Evolutionary conservation across 1,140 invertebrate genomes (phyloP).

Genomic region (Neoseiulus cucumeris): DNA sequence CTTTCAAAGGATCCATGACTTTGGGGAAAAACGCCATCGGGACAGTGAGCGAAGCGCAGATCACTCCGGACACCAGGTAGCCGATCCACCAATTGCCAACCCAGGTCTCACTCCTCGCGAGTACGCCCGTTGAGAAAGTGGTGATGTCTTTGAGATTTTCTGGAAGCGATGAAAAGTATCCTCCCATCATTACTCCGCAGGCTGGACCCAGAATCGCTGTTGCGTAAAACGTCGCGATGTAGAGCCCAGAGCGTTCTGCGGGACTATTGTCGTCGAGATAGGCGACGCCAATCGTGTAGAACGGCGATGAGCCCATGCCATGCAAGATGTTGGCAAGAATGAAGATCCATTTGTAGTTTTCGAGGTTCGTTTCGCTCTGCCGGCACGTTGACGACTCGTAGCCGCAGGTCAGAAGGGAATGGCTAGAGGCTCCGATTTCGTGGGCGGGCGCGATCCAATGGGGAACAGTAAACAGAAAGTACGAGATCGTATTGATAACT

Average conservation of each 20-base stretch:
- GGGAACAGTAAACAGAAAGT: conserved; percentile 1
- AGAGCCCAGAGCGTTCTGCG: neutral
- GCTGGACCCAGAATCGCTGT: neutral
- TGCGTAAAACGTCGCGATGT: conserved; percentile 6
- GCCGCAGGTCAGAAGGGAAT: neutral
- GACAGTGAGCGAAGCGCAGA: neutral
- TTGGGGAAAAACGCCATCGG: conserved; percentile 5
- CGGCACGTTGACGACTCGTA: neutral
- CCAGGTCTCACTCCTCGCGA: neutral
- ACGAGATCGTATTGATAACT: conserved; percentile 2
- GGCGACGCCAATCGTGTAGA: neutral
- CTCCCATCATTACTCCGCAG: neutral
- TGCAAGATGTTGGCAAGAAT: conserved; percentile 7
- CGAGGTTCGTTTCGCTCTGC: neutral
- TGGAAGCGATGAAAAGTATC: conserved; percentile 3
- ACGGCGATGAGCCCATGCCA: conserved; percentile 7
- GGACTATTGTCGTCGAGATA: conserved; percentile 1
- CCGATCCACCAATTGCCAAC: conserved; percentile 9
- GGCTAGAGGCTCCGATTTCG: neutral
- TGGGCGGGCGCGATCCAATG: conserved; percentile 2
- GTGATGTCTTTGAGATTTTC: neutral
- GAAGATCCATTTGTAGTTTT: conserved; percentile 9
- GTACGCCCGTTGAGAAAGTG: neutral
- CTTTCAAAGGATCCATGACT: neutral
- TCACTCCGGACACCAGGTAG: neutral